Conservation (phyloP, 35 echinoderm and acorn worm species). For the Patiria miniata region DNA sequence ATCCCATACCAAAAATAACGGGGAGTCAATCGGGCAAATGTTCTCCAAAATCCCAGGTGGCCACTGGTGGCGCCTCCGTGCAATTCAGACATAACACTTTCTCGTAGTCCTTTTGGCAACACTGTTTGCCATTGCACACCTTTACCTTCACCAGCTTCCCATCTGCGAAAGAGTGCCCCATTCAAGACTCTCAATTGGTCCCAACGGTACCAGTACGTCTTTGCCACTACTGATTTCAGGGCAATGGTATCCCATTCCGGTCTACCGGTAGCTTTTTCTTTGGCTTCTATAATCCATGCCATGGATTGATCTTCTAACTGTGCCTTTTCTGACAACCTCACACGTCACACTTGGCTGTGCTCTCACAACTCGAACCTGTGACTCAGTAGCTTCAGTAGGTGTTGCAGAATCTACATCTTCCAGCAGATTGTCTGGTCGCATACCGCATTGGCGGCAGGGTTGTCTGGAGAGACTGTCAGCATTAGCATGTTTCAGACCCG, state of each 20-base stretch:
- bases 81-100: background rate
- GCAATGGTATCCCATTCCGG: background rate
- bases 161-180: slow-evolving; percentile 15
- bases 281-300: background rate
- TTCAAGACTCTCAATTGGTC: background rate
- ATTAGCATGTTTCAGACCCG: slow-evolving; percentile 28
- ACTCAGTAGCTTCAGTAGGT: background rate
- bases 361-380: background rate
- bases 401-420: background rate
- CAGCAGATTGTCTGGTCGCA: background rate
- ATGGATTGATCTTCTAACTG: slow-evolving; percentile 27
- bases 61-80: background rate
- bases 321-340: background rate
- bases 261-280: background rate
- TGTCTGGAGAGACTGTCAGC: slow-evolving; percentile 49
- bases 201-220: slow-evolving; percentile 3
- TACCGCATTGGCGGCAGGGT: slow-evolving; percentile 50
- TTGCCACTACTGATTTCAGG: background rate
- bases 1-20: slow-evolving; percentile 40
- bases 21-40: background rate
- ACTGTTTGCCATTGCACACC: background rate
- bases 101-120: background rate
- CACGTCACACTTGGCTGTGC: background rate
- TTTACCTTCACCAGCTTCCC: slow-evolving; percentile 9
- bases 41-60: slow-evolving; percentile 16